These are phyloP conservation scores for Meandrusa payeni DNA, from an alignment of 2,888 invertebrate species.

Conservation along the genomic window DNA sequence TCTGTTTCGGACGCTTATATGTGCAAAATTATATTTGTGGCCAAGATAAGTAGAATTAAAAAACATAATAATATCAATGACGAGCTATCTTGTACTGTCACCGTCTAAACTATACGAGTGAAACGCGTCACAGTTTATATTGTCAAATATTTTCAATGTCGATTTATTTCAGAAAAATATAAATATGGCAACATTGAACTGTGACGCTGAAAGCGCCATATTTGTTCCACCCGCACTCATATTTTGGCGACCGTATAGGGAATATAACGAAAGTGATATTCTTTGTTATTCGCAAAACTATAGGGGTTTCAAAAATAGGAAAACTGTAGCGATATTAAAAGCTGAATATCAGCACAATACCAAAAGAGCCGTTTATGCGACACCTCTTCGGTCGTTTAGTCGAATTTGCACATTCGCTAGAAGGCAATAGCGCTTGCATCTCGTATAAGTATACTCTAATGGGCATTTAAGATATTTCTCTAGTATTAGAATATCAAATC, in stretches of 20 bases:
- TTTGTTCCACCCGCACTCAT: not conserved
- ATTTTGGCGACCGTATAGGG: not conserved
- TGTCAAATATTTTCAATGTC: too few species aligned
- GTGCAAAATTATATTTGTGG: too few species aligned
- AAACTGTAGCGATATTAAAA: constrained; percentile 9
- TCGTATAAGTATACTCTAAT: constrained; percentile 8
- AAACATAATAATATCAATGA: too few species aligned
- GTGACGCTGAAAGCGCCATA: not conserved
- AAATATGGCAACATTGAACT: too few species aligned
- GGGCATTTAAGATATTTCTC: constrained; percentile 7
- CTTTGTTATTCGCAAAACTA: constrained; percentile 7
- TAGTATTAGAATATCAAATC: not conserved
- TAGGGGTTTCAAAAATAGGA: constrained; percentile 7
- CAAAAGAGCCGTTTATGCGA: constrained; percentile 6
- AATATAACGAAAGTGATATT: not conserved
- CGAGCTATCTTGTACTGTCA: too few species aligned
- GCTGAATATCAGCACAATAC: constrained; percentile 11
- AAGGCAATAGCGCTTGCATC: constrained; percentile 14
- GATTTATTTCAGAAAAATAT: too few species aligned
- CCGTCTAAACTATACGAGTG: too few species aligned
- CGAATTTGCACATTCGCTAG: constrained; percentile 17
- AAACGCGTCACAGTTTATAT: too few species aligned
- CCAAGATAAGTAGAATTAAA: too few species aligned
- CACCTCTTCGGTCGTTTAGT: constrained; percentile 18
- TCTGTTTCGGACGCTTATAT: too few species aligned